Evolutionary conservation across 2,113 vertebrate species (phyloP).

Genomic region (Macrotus californicus): DNA sequence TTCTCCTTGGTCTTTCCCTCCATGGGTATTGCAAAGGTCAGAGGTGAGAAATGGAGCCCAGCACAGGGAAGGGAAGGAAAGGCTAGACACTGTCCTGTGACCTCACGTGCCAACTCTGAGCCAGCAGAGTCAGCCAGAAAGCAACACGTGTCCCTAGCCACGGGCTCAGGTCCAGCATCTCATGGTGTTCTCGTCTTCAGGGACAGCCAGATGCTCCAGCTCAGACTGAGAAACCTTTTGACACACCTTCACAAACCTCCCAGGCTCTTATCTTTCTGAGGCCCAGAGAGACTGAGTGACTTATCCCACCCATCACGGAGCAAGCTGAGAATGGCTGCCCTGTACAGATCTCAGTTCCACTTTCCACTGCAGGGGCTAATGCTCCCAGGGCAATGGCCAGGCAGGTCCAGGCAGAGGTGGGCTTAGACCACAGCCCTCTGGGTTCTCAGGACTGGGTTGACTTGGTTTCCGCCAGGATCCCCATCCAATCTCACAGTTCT

Average conservation of each 20-base stretch:
- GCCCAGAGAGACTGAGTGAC: not conserved
- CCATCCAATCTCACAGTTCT: not conserved
- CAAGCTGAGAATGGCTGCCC: not conserved
- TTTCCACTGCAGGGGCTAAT: accelerated
- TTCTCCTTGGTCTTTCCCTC: not conserved
- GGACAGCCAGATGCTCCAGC: not conserved
- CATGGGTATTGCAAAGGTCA: not conserved
- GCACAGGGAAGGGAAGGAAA: not conserved
- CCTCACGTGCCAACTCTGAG: not conserved
- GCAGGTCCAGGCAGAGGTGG: not conserved
- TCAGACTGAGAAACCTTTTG: not conserved
- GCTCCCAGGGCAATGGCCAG: not conserved
- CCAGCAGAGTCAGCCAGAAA: not conserved
- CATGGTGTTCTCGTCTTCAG: not conserved
- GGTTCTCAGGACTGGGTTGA: not conserved
- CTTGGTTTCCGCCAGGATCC: not conserved
- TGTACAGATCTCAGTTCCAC: not conserved
- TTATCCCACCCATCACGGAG: not conserved
- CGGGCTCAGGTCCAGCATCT: not conserved
- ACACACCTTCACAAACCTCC: not conserved
- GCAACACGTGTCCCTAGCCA: not conserved
- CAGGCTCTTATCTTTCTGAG: not conserved
- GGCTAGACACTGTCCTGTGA: accelerated
- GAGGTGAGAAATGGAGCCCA: not conserved
- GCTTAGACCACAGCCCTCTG: not conserved